These are phyloP conservation scores for Erebia ligea DNA, from an alignment of 2,888 invertebrate genomes.

Conservation along the genomic window DNA sequence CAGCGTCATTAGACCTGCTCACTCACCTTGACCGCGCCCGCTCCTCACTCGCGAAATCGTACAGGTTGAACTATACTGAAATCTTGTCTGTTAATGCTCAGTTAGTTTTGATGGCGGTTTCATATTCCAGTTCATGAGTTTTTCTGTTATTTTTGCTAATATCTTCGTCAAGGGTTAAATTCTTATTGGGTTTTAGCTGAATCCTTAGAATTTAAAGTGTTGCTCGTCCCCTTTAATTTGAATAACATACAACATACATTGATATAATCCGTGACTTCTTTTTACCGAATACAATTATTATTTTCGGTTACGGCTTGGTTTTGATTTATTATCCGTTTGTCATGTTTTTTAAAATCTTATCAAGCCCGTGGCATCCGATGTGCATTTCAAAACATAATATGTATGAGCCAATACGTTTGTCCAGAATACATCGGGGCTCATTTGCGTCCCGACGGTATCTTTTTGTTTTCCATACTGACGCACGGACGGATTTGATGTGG, in stretches of 20 bases:
- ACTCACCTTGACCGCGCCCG: conserved; percentile 77
- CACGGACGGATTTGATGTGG: conserved; percentile 63
- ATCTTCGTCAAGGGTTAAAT: not conserved
- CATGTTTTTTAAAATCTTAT: conserved; percentile 44
- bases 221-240: not conserved
- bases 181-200: not conserved
- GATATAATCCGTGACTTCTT: not conserved
- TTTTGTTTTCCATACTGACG: conserved; percentile 48
- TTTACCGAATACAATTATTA: not conserved
- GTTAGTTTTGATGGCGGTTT: not conserved
- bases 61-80: conserved; percentile 7
- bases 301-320: not conserved
- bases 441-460: conserved; percentile 45
- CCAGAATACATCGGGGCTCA: conserved; percentile 50
- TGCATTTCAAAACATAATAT: conserved; percentile 59
- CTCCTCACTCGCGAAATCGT: conserved; percentile 46
- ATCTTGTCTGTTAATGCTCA: not conserved
- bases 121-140: not conserved
- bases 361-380: conserved; percentile 45
- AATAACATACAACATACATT: no score
- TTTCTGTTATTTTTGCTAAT: not conserved
- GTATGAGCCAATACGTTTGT: conserved; percentile 52
- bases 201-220: not conserved
- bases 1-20: conserved; percentile 69
- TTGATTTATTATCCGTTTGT: conserved; percentile 37